These are phyloP conservation scores for Carapus acus DNA, from an alignment of 2,797 vertebrate genomes.

Conservation along the genomic window DNA sequence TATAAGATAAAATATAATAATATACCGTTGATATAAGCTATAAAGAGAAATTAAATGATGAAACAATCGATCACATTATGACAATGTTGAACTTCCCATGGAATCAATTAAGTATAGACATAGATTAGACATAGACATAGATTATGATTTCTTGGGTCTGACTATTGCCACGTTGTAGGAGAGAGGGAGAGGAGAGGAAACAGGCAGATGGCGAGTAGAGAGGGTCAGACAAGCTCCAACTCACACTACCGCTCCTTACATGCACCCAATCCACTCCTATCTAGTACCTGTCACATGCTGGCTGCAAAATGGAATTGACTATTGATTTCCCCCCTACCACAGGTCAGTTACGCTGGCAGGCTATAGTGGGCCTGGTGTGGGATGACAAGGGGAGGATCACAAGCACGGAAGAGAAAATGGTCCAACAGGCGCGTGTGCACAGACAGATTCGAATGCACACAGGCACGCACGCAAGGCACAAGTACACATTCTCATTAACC, in stretches of 20 bases:
- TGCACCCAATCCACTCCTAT: constrained; percentile 76
- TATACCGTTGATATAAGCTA: too few relatives aligned
- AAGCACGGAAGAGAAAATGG: constrained; percentile 38
- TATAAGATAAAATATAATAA: too few relatives aligned
- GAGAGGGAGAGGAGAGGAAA: constrained; percentile 6
- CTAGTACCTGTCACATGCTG: constrained; percentile 74
- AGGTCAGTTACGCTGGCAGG: constrained; percentile 67
- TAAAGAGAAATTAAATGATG: too few relatives aligned
- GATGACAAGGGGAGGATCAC: constrained; percentile 43
- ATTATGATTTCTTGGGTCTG: constrained; percentile 26
- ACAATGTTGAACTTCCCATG: too few relatives aligned
- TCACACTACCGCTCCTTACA: constrained; percentile 70
- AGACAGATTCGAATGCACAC: constrained; percentile 23
- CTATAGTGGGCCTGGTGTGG: constrained; percentile 45
- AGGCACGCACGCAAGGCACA: constrained; percentile 19
- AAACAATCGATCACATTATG: too few relatives aligned
- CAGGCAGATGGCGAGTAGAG: background rate
- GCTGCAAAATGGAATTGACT: constrained; percentile 79
- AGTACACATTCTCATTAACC: constrained; percentile 46
- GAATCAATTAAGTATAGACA: too few relatives aligned
- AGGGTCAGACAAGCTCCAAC: constrained; percentile 57
- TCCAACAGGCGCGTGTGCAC: constrained; percentile 31
- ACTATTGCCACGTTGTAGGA: constrained; percentile 26
- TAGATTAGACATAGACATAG: too few relatives aligned
- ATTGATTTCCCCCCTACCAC: constrained; percentile 75